These are phyloP conservation scores for Pseudopodoces humilis DNA, from an alignment of 2,113 vertebrate species.

Conservation along the genomic window DNA sequence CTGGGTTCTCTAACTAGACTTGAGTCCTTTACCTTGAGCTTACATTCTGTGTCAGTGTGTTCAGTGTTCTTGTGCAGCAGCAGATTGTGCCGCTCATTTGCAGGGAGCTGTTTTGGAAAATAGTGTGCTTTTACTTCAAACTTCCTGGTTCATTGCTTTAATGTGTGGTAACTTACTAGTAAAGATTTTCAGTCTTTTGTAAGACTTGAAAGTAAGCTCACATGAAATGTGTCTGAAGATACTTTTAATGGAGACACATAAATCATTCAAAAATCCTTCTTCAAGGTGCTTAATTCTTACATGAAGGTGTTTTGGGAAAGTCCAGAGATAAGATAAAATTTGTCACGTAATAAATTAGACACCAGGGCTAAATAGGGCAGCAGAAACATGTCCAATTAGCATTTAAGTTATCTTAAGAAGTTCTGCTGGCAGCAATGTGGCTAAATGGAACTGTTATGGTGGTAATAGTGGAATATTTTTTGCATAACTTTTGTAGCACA, in stretches of 20 bases:
- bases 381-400: neutral
- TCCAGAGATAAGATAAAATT: neutral
- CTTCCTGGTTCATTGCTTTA: neutral
- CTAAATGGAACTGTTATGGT: neutral
- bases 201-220: neutral
- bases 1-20: neutral
- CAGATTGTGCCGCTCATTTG: neutral
- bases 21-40: neutral
- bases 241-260: neutral
- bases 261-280: neutral
- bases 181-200: neutral
- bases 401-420: neutral
- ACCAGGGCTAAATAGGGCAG: neutral
- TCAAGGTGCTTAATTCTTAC: neutral
- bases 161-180: neutral
- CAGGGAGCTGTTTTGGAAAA: neutral
- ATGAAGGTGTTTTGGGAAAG: constrained; percentile 16
- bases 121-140: neutral
- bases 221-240: neutral
- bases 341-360: neutral
- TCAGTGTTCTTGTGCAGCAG: neutral
- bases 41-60: neutral
- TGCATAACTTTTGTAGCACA: neutral
- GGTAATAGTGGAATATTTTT: neutral
- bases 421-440: neutral